phyloP scores from a whole-genome alignment of 1,140 invertebrate species.

The Propsilocerus akamusi region DNA sequence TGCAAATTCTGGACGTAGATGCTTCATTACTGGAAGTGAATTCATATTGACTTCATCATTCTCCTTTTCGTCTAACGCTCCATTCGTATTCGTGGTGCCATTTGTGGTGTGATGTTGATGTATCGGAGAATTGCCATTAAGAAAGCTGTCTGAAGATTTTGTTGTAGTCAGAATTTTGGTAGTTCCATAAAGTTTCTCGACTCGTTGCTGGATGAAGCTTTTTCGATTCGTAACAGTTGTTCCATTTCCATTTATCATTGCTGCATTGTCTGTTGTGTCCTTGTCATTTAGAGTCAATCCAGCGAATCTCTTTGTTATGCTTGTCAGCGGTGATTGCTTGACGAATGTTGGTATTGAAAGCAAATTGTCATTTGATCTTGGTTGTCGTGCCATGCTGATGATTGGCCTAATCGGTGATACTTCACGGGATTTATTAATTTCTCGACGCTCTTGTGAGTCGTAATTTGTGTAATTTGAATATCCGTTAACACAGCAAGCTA shows the following conservation, averaged over 20 bases:
- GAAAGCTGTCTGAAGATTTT: slow-evolving; percentile 26
- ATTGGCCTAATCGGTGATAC: slow-evolving; percentile 42
- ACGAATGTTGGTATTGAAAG: slow-evolving; percentile 7
- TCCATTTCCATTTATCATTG: background rate
- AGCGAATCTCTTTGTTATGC: background rate
- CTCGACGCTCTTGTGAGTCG: slow-evolving; percentile 54
- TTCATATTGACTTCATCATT: background rate
- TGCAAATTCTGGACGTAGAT: slow-evolving; percentile 64
- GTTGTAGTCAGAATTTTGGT: slow-evolving; percentile 22
- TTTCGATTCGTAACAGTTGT: slow-evolving; percentile 21
- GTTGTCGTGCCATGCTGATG: slow-evolving; percentile 13
- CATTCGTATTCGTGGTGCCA: slow-evolving; percentile 1
- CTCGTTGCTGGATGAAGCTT: slow-evolving; percentile 73
- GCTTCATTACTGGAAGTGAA: slow-evolving; percentile 53
- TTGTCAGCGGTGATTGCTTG: background rate
- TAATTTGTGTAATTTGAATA: slow-evolving; percentile 72
- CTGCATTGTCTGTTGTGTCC: slow-evolving; percentile 6
- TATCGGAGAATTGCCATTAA: slow-evolving; percentile 24
- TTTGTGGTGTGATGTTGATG: slow-evolving; percentile 19
- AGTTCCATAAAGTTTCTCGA: slow-evolving; percentile 64
- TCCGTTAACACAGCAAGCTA: slow-evolving; percentile 78
- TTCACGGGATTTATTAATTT: slow-evolving; percentile 41
- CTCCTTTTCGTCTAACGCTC: background rate
- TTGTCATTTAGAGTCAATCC: background rate
- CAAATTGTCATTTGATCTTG: slow-evolving; percentile 7